Conservation (phyloP, 2,888 invertebrate species). For the Linyphia triangularis region DNA sequence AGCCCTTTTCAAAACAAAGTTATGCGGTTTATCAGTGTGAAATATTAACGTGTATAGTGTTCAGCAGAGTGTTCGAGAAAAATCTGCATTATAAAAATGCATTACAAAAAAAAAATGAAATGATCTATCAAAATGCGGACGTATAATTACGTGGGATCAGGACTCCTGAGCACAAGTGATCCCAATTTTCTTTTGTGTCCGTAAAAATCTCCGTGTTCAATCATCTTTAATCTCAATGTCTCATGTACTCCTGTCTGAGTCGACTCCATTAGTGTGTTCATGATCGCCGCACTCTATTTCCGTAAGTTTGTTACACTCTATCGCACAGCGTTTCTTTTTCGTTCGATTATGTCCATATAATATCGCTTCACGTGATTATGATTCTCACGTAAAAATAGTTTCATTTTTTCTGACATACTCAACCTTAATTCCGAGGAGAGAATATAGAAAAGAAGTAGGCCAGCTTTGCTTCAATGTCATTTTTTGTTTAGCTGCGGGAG, state of each 20-base stretch:
- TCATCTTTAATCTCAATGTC: not conserved
- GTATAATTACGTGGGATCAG: too few relatives aligned
- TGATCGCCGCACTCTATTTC: conserved; percentile 20
- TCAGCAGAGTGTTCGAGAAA: too few relatives aligned
- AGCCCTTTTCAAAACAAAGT: too few relatives aligned
- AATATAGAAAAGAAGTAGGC: not conserved
- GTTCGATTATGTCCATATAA: conserved; percentile 7
- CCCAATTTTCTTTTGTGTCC: not conserved
- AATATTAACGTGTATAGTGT: too few relatives aligned
- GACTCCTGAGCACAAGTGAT: not conserved
- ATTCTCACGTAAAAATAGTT: conserved; percentile 31
- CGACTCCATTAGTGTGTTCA: not conserved
- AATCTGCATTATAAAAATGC: too few relatives aligned
- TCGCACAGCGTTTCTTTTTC: conserved; percentile 23
- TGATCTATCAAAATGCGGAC: too few relatives aligned
- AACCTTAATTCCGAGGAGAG: not conserved
- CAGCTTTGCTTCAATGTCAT: not conserved
- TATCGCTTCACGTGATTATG: not conserved
- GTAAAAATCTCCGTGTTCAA: not conserved
- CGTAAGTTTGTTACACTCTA: conserved; percentile 23
- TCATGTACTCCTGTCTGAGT: not conserved
- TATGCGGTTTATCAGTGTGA: too few relatives aligned
- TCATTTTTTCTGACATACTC: conserved; percentile 5
- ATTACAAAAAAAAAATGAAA: too few relatives aligned
- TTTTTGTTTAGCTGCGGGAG: too few relatives aligned